These are phyloP conservation scores for Onychostoma macrolepis DNA, from an alignment of 2,113 vertebrate species.

Conservation along the genomic window DNA sequence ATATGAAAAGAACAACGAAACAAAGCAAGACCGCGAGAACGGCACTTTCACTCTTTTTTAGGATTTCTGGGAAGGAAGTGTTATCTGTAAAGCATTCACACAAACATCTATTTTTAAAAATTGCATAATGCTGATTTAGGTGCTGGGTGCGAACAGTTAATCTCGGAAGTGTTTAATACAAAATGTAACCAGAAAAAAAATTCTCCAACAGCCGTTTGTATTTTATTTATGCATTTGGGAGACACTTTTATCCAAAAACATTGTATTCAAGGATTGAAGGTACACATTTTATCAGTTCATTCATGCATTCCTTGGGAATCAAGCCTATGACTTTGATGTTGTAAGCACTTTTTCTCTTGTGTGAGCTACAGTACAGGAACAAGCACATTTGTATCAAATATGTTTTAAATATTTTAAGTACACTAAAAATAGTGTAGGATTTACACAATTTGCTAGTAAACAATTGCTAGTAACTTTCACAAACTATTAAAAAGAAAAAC, in stretches of 20 bases:
- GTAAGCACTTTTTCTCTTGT: too few relatives aligned
- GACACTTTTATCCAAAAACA: background rate
- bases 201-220: too few relatives aligned
- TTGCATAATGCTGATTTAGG: background rate
- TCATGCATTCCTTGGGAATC: background rate
- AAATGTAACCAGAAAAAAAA: background rate
- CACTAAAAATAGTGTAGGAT: background rate
- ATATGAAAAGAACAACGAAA: conserved; percentile 25
- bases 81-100: conserved; percentile 20
- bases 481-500: background rate
- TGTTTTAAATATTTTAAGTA: background rate
- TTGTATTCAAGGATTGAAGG: background rate
- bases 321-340: background rate
- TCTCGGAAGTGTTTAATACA: background rate
- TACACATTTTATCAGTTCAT: background rate
- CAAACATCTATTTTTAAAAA: conserved; percentile 24
- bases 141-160: background rate
- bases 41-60: conserved; percentile 38
- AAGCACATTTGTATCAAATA: background rate
- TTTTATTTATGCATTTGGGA: too few relatives aligned
- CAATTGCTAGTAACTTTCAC: background rate
- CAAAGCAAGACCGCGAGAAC: background rate
- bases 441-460: background rate
- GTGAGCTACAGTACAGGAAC: too few relatives aligned
- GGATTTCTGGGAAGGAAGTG: conserved; percentile 12